phyloP scores from a whole-genome alignment of 2,888 invertebrate genomes.

The Microchrysa polita region DNA sequence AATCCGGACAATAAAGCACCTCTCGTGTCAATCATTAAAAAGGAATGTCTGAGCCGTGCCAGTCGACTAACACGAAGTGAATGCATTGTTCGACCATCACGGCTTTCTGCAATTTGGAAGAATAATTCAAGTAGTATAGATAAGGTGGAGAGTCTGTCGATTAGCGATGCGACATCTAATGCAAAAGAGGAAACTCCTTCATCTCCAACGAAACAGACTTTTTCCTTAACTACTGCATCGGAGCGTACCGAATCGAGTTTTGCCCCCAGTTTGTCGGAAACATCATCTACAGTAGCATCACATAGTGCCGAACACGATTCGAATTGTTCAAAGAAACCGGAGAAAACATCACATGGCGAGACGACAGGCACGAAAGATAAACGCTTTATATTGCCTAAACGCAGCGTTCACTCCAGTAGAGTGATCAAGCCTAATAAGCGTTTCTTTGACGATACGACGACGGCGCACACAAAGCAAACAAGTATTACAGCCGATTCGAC shows the following conservation, averaged over 20 bases:
- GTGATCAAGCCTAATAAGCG: constrained; percentile 90
- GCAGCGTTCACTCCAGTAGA: constrained; percentile 85
- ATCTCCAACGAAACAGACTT: constrained; percentile 12
- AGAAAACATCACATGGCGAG: constrained; percentile 59
- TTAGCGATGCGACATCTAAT: constrained; percentile 54
- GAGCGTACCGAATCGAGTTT: constrained; percentile 8
- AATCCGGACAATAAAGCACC: constrained; percentile 71
- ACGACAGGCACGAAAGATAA: constrained; percentile 58
- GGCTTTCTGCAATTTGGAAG: constrained; percentile 71
- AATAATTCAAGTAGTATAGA: constrained; percentile 67
- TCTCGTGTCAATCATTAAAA: constrained; percentile 72
- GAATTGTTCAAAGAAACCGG: neutral
- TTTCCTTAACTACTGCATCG: constrained; percentile 32
- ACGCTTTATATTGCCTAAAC: constrained; percentile 78
- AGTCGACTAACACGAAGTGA: constrained; percentile 69
- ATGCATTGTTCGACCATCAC: constrained; percentile 71
- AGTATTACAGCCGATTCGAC: constrained; percentile 7
- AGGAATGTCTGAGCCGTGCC: constrained; percentile 69
- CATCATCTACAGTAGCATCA: constrained; percentile 22
- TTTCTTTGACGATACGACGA: constrained; percentile 76
- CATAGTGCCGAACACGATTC: constrained; percentile 8
- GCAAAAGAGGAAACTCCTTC: neutral
- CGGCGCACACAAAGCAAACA: constrained; percentile 33
- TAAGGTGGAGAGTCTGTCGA: constrained; percentile 63
- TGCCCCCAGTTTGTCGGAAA: constrained; percentile 43